Base-by-base conservation (phyloP, 2,797 vertebrate species). In the Anisognathus igniventris region DNA sequence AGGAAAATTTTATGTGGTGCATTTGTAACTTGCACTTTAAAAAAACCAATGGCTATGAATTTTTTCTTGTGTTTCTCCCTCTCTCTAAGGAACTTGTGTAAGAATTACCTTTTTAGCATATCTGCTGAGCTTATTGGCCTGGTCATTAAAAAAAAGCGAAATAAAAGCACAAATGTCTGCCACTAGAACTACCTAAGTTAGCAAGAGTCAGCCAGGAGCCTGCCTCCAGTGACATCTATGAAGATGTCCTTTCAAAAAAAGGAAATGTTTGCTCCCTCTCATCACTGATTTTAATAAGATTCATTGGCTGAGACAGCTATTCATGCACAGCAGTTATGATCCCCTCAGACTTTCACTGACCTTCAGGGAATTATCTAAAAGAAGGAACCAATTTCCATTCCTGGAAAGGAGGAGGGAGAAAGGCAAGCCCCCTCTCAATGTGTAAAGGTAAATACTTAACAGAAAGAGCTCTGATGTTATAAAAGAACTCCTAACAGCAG, bases 311-410 rank as follows among this genome's bases (percentile, higher is more conserved):
- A 91, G 91, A 95, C 89, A 91, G 89, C 78, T 93, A 74, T 79
- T 93, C 72, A 83, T 75, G 68, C 84, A 88, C 42, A 89, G 76
- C 82, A 86, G 58, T 76, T 81, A 94, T 70, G 89, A 94, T 91
- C 87, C 66, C 70, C 67, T 88, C 91, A 93, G 94, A 94, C 70
- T 91, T 88, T 67, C 73, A 79, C 21, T 81, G 91, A 91, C 93
- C 93, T 95, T 93, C 82, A 90, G 76, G 66, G 90, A 94, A 94
- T 94, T 91, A 81, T 57, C n/a, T 40, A 90, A 72, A 93, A 91
- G 66, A 18, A 90, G 56, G 61, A 93, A 70, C 42, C 0, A 8
- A 78, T 81, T 91, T 94, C 42, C 44, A 47, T 25, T 88, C 56
- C 70, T 84, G 66, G 56, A 80, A 88, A 73, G 88, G 80, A 93